Percentiles rank a stretch among this genome's conserved stretches.
Conservation (phyloP, 1,140 invertebrate genomes). For the Ceratoteleas bidentatus region DNA sequence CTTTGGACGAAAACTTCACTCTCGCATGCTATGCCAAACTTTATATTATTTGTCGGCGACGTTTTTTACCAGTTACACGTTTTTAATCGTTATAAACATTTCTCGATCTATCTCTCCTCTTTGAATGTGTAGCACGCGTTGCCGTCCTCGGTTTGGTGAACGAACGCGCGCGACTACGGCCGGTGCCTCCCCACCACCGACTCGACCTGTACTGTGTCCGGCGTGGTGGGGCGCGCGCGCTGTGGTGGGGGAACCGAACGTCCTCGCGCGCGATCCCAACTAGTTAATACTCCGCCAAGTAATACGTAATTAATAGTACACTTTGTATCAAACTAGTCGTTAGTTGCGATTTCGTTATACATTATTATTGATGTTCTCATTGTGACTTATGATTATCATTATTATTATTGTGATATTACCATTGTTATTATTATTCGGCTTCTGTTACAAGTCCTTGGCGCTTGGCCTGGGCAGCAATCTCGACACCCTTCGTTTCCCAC, state of each 20-base stretch:
- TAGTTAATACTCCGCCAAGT: conserved; percentile 71
- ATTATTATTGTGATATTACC: conserved; percentile 17
- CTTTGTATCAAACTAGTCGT: conserved; percentile 76
- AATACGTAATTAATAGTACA: conserved; percentile 75
- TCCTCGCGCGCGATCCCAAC: conserved; percentile 47
- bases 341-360: conserved; percentile 76
- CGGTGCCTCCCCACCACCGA: conserved; percentile 4
- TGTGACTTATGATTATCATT: conserved; percentile 62
- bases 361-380: conserved; percentile 63
- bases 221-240: neutral
- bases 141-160: conserved; percentile 43
- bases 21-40: conserved; percentile 68
- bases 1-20: conserved; percentile 71
- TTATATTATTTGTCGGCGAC: conserved; percentile 49
- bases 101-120: conserved; percentile 13
- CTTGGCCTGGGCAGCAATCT: conserved; percentile 71
- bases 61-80: conserved; percentile 53
- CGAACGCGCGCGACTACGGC: conserved; percentile 35
- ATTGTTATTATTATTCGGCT: conserved; percentile 66
- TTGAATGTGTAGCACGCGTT: conserved; percentile 58
- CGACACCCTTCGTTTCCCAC: conserved; percentile 70
- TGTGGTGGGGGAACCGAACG: conserved; percentile 8
- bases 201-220: too few relatives aligned
- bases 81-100: conserved; percentile 43
- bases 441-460: conserved; percentile 72